Conservation (phyloP, 30 jellyfish, hydroid and myxozoan genomes). For the Nemopilema nomurai region DNA sequence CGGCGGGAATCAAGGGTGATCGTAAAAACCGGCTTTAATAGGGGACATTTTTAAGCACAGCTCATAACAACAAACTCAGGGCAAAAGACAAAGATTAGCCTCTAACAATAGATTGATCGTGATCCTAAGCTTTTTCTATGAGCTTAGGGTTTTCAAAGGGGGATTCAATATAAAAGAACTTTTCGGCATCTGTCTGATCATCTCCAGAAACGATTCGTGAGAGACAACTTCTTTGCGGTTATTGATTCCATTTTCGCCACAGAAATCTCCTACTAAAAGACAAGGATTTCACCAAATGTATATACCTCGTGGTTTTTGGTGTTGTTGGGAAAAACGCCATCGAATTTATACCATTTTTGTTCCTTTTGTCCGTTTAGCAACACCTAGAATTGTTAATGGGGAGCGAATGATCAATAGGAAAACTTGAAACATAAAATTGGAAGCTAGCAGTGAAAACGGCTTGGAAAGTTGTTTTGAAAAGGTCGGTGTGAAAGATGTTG, state of each 20-base stretch:
- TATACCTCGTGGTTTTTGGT: slow-evolving; percentile 50
- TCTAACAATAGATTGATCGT: not conserved
- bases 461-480: no score
- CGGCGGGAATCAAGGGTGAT: not conserved
- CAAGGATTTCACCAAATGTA: not conserved
- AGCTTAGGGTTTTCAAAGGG: no score
- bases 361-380: slow-evolving; percentile 34
- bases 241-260: not conserved
- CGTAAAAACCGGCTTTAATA: not conserved
- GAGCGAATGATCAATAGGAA: not conserved
- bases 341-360: slow-evolving; percentile 57
- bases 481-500: no score
- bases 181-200: no score
- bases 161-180: no score
- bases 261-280: not conserved
- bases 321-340: slow-evolving; percentile 45
- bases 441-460: no score
- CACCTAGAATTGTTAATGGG: not conserved
- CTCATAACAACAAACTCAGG: not conserved
- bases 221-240: no score
- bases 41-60: no score
- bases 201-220: no score
- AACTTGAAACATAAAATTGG: not conserved
- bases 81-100: not conserved
- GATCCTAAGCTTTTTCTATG: no score